Evolutionary conservation across 53 echinoderm and acorn worm genomes (phyloP), one percentile per base, ranked within the genome.

Genomic region (Actinopyga echinites): DNA sequence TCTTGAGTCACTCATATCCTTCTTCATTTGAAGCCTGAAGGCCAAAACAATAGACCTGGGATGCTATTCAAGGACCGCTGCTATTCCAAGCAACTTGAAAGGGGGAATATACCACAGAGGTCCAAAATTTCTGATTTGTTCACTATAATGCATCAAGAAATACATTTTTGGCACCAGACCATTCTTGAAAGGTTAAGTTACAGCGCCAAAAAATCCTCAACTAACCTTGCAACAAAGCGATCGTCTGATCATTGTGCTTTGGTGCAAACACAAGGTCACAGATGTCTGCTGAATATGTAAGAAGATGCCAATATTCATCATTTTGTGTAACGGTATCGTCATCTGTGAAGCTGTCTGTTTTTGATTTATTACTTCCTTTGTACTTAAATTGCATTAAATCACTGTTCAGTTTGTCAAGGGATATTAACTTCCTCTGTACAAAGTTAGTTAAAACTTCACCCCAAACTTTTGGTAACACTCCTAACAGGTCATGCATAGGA

Each of bases 401-500:
- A 65, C 21, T 3, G 20, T 67, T 67, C 4, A 67, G 11, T 2
- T 67, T 32, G 33, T 67, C 33, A 13, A 67, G 10, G 19, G 8
- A 13, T 11, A 67, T 32, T 34, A 67, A 11, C 19, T 33, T 67
- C 19, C 67, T 30, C 11, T 35, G 67, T 2, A 67, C 67, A 67
- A 67, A 67, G 19, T 32, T 30, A 20, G 67, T 67, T 20, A 67
- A 67, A 26, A 67, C 67, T 67, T 67, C 67, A 3, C 67, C 33
- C 32, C 67, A 67, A 67, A 67, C 67, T 33, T 67, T 67, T 31
- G 68, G 68, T 9, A 30, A 65, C 1, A 84, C 30, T 30, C 89
- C 84, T 1, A 89, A 57, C 19, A 89, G 61, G 15, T 89, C 89
- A 23, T 89, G 84, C 84, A 84, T 89, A 0, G 84, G 33, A 65